Evolutionary conservation across 2,888 invertebrate species (phyloP), one percentile per base, ranked within the genome.

Genomic region (Drosophila siamana): DNA sequence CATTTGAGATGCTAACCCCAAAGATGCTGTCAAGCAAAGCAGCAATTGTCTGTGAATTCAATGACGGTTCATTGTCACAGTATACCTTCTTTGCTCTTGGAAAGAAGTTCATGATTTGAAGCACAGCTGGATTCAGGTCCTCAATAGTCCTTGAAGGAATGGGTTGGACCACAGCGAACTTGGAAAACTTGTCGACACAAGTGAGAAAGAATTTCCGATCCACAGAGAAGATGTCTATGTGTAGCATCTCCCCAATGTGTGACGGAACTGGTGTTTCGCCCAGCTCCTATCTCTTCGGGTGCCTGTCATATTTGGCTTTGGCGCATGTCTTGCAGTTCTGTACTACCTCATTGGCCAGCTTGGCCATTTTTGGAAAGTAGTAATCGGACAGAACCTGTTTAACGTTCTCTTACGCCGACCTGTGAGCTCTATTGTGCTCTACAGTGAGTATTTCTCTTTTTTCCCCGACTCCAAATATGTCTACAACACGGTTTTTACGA

Each of bases 1-100:
- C 22, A 51, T 66, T 61, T 54, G 59, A 41, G 26, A 60, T 59
- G 59, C 48, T 54, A 22, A 60, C 59, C 4, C 54, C 54, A 28
- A 41, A 65, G 16, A 59, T 40, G 54, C 52, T 59, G 19, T 15
- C 41, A 5, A 54, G 40, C 48, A 59, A 48, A 1, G 57, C 41
- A 24, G 16, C 8, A 22, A 52, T 59, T 4, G 59, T 59, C n/a
- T 65, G 40, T 19, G 52, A 59, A 11, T 47, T 47, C 46, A 61
- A 40, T 33, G 57, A 38, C 8, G 52, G 57, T 33, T 57, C 47
- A 26, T 64, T 64, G 41, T 64, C 64, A 26, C 22, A 22, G 22
- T 22, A 8, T 7, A 52, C 30, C 13, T 33, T 28, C 33, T 44
- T 55, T 9, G 4, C 22, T 22, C 4, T 59, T 41, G 11, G 41